phyloP scores from a whole-genome alignment of 2,113 vertebrate genomes.

The Epinephelus fuscoguttatus region DNA sequence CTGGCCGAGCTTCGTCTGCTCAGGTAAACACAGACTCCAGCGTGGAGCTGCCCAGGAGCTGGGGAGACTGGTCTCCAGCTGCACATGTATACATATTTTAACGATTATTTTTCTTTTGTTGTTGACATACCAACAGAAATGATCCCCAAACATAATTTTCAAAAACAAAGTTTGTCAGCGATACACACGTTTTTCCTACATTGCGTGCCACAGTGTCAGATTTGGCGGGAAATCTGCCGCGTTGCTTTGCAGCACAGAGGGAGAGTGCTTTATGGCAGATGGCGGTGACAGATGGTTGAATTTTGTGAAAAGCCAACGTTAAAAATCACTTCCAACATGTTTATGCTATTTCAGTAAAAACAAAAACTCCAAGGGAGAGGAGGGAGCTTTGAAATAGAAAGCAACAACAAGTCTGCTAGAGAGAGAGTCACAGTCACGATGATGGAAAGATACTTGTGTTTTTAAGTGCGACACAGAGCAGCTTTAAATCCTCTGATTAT shows the following conservation, averaged over 20 bases:
- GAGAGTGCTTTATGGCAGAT: conserved; percentile 68
- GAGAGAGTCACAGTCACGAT: background rate
- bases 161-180: background rate
- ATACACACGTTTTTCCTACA: background rate
- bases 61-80: background rate
- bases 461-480: background rate
- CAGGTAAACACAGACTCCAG: conserved; percentile 82
- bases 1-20: conserved; percentile 93
- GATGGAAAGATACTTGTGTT: background rate
- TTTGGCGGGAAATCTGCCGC: conserved; percentile 51
- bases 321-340: conserved; percentile 57
- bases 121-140: background rate
- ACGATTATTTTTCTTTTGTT: background rate
- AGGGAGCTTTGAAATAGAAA: background rate
- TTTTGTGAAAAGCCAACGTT: conserved; percentile 44
- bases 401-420: background rate
- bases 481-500: background rate
- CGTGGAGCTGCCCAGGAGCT: background rate
- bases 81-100: background rate
- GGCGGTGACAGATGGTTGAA: conserved; percentile 69
- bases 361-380: conserved; percentile 17
- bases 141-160: background rate
- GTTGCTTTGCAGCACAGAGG: conserved; percentile 55
- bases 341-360: conserved; percentile 51
- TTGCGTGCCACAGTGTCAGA: conserved; percentile 10